Conservation (phyloP, 2,797 vertebrate genomes). For the Phyllotis vaccarum region DNA sequence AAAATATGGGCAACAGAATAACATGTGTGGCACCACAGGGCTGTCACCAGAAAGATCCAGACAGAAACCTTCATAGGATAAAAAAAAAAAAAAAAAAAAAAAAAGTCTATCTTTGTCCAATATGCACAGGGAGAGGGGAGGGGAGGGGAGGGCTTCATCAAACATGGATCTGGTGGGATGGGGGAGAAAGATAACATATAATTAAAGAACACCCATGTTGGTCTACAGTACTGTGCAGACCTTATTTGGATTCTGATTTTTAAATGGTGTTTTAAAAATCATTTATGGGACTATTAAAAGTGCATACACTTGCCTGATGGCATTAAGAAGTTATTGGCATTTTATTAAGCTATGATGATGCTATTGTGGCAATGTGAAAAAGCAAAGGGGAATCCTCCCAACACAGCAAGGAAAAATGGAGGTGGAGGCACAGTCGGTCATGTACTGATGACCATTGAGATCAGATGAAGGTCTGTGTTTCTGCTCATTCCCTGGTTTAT, state of each 20-base stretch:
- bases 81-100: background rate
- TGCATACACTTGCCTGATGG: background rate
- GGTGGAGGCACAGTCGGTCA: background rate
- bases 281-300: background rate
- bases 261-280: background rate
- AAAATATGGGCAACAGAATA: slow-evolving; percentile 18
- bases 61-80: background rate
- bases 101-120: background rate
- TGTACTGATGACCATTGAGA: background rate
- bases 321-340: slow-evolving; percentile 7
- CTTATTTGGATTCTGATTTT: slow-evolving; percentile 28
- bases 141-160: background rate
- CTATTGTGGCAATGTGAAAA: background rate
- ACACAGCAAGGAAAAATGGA: background rate
- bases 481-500: background rate
- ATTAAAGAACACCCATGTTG: background rate
- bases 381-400: background rate
- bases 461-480: background rate
- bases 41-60: background rate
- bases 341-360: background rate
- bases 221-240: background rate
- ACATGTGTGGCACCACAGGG: background rate
- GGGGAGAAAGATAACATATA: background rate
- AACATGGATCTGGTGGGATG: no score
- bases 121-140: background rate